Evolutionary conservation across 2,888 invertebrate species (phyloP).

Genomic region (Poecilobothrus nobilitatus): DNA sequence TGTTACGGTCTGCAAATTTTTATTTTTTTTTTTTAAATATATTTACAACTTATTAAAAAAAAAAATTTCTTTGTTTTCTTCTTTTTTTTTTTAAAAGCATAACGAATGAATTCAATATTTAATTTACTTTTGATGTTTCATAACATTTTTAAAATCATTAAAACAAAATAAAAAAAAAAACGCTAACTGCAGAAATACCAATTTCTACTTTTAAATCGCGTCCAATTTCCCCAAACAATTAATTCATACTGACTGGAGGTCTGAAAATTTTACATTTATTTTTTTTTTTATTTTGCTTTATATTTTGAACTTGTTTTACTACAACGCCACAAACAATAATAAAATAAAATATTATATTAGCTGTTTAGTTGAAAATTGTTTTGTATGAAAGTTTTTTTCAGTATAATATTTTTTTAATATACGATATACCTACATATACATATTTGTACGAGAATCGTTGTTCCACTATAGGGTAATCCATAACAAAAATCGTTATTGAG

Average conservation of each 20-base stretch:
- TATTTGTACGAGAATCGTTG: neutral
- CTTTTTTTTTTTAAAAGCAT: neutral
- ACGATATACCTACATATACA: too few relatives aligned
- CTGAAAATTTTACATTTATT: neutral
- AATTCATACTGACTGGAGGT: neutral
- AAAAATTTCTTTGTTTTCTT: neutral
- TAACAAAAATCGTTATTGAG: too few relatives aligned
- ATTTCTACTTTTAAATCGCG: neutral
- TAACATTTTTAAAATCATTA: too few relatives aligned
- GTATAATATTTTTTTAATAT: too few relatives aligned
- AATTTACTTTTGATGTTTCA: neutral
- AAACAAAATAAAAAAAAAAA: neutral
- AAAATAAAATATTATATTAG: too few relatives aligned
- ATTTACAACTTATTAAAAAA: neutral
- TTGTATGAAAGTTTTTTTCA: too few relatives aligned
- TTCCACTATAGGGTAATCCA: neutral
- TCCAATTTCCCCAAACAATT: conserved; percentile 5
- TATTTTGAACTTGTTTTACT: neutral
- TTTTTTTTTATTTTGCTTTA: neutral
- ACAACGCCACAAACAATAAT: neutral
- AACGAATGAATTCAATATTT: neutral
- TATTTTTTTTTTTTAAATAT: neutral
- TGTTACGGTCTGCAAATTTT: conserved; percentile 7
- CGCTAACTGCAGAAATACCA: too few relatives aligned
- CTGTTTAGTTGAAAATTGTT: too few relatives aligned